phyloP scores from a whole-genome alignment of 2,888 invertebrate species.

The Drosophila anomelani region DNA sequence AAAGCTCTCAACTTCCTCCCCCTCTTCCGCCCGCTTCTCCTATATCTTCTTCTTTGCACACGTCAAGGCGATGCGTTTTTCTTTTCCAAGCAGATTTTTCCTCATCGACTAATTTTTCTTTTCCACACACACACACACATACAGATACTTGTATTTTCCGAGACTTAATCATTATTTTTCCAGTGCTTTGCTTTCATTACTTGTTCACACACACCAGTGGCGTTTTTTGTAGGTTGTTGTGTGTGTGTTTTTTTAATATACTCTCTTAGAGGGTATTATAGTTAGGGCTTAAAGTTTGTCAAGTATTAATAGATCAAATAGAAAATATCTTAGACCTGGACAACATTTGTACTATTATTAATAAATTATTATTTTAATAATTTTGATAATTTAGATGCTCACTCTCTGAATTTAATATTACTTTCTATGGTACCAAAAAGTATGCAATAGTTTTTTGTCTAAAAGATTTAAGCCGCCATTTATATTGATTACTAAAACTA shows the following conservation, averaged over 20 bases:
- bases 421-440: too few species aligned
- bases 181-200: constrained; percentile 77
- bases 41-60: constrained; percentile 5
- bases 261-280: neutral
- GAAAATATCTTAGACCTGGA: neutral
- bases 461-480: too few species aligned
- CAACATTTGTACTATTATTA: neutral
- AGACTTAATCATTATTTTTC: constrained; percentile 74
- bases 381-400: neutral
- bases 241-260: neutral
- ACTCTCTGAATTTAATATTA: too few species aligned
- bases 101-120: constrained; percentile 56
- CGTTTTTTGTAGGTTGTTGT: constrained; percentile 29
- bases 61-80: constrained; percentile 20
- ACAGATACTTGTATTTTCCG: constrained; percentile 48
- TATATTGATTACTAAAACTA: too few species aligned
- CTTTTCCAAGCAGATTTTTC: constrained; percentile 51
- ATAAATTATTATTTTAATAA: neutral
- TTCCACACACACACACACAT: constrained; percentile 20
- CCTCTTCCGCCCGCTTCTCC: neutral
- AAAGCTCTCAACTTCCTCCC: constrained; percentile 9
- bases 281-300: neutral
- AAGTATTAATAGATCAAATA: neutral
- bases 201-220: constrained; percentile 46
- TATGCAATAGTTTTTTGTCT: too few species aligned